A percentile compares a stretch with the other conserved stretches of the same genome.
Conservation (phyloP, 2,888 invertebrate species). For the Cheilosia scutellata region DNA sequence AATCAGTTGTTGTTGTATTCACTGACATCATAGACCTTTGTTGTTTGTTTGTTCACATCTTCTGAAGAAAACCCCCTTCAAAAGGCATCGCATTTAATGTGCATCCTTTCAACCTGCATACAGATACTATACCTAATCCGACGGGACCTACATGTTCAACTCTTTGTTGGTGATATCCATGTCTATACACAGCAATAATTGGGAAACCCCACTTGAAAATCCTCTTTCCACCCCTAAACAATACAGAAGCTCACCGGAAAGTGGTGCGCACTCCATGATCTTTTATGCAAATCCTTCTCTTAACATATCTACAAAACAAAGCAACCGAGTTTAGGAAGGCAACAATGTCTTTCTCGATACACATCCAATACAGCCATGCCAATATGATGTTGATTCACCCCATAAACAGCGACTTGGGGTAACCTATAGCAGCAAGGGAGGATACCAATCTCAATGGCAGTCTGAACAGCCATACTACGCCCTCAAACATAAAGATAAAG, state of each 20-base stretch:
- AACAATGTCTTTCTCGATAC: conserved; percentile 24
- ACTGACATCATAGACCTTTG: conserved; percentile 16
- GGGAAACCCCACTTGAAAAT: conserved; percentile 19
- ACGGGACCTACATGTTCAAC: background rate
- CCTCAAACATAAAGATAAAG: background rate
- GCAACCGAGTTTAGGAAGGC: conserved; percentile 4
- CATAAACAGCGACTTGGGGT: background rate
- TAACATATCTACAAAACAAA: conserved; percentile 39
- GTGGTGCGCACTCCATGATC: conserved; percentile 44
- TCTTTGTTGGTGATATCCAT: conserved; percentile 38
- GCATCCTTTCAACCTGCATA: conserved; percentile 16
- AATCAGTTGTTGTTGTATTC: background rate
- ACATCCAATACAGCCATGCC: background rate
- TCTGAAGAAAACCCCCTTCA: conserved; percentile 11
- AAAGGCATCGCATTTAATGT: conserved; percentile 53
- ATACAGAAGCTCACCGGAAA: conserved; percentile 36
- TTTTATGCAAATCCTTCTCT: conserved; percentile 49
- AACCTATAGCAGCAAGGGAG: background rate
- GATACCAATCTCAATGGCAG: conserved; percentile 40
- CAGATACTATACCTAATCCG: background rate
- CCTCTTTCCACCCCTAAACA: background rate
- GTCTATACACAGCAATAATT: conserved; percentile 50
- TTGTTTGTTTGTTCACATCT: conserved; percentile 28
- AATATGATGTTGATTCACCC: background rate
- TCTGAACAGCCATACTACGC: conserved; percentile 12